Conservation (phyloP, 2,888 invertebrate genomes). For the Pecten maximus region DNA sequence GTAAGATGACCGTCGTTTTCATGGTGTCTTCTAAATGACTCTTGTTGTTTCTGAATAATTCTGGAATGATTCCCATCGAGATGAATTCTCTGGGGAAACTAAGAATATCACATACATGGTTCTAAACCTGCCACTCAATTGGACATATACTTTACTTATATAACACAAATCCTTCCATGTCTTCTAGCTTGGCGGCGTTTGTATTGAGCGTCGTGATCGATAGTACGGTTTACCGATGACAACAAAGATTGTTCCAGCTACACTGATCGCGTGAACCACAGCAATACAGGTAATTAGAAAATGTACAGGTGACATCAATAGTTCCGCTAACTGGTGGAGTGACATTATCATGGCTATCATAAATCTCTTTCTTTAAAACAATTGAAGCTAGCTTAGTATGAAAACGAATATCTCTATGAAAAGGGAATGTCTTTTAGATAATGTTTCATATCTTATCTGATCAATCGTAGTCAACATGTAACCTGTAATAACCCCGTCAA, state of each 20-base stretch:
- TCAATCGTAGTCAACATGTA: not conserved
- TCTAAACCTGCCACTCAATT: not conserved
- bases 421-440: not conserved
- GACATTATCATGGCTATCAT: not conserved
- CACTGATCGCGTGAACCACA: not conserved
- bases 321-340: not conserved
- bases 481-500: not conserved
- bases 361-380: not conserved
- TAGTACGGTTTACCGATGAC: not conserved
- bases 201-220: not conserved
- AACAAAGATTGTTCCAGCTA: not conserved
- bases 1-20: no score
- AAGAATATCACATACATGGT: not conserved
- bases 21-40: no score
- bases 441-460: not conserved
- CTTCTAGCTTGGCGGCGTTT: not conserved
- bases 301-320: constrained; percentile 35
- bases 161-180: not conserved
- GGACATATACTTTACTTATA: not conserved
- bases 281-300: constrained; percentile 29
- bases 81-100: not conserved
- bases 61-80: no score
- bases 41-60: no score
- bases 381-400: not conserved
- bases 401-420: not conserved